Evolutionary conservation across 2,888 invertebrate species (phyloP).

Genomic region (Ramazzottius varieornatus): DNA sequence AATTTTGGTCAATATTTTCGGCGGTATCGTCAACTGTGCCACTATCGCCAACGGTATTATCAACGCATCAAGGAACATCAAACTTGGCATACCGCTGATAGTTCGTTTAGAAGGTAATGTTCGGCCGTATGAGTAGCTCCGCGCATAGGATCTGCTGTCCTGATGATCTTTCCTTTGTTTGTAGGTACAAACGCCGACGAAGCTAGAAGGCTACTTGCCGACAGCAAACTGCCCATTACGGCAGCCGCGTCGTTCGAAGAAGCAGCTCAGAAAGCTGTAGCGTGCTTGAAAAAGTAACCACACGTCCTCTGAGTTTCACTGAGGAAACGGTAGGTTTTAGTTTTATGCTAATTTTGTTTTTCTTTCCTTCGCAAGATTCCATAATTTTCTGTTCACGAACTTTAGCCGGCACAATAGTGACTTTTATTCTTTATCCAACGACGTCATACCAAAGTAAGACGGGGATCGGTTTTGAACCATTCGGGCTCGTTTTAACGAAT

Average conservation of each 20-base stretch:
- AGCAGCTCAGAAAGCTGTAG: slow-evolving; percentile 64
- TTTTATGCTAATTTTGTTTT: too few species aligned
- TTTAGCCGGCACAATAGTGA: too few species aligned
- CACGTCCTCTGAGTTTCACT: too few species aligned
- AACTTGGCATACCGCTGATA: slow-evolving; percentile 58
- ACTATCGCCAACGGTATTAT: slow-evolving; percentile 87
- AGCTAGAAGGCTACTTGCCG: slow-evolving; percentile 51
- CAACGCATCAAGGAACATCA: slow-evolving; percentile 49
- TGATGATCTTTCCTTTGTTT: not conserved
- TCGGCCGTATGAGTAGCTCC: too few species aligned
- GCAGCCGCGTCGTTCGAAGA: slow-evolving; percentile 65
- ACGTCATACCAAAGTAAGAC: too few species aligned
- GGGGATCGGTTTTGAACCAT: too few species aligned
- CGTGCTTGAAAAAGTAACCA: slow-evolving; percentile 2
- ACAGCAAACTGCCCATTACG: slow-evolving; percentile 54
- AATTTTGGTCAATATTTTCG: slow-evolving; percentile 92
- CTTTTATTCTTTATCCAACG: too few species aligned
- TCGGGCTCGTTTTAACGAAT: too few species aligned
- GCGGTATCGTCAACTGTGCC: slow-evolving; percentile 92
- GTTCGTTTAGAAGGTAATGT: slow-evolving; percentile 77
- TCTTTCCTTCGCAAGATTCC: too few species aligned
- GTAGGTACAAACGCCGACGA: slow-evolving; percentile 51
- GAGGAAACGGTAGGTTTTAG: too few species aligned
- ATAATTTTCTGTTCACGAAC: too few species aligned
- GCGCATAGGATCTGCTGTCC: not conserved